Evolutionary conservation across 2,888 invertebrate genomes (phyloP), one percentile per base, ranked within the genome.

Genomic region (Poecilobothrus nobilitatus): DNA sequence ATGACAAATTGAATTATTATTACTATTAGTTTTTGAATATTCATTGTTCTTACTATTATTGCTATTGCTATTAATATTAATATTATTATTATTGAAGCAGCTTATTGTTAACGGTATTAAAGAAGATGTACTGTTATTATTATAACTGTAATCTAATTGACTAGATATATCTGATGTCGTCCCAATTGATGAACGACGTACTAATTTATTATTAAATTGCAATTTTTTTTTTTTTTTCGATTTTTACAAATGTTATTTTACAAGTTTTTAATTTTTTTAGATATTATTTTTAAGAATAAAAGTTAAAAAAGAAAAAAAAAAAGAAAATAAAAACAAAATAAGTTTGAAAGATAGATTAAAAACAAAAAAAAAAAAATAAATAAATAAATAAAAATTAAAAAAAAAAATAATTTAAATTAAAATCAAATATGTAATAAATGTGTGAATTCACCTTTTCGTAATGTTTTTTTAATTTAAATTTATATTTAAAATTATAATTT

Each of bases 101-200:
- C 53, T 53, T 53, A 53, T 53, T 53, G 53, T 53, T 53, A 53
- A 53, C n/a, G 53, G 53, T 53, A 53, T 53, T 53, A 53, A 53
- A 53, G 53, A 53, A 53, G 53, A n/a, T 53, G 53, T 53, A 53
- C 53, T 53, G 53, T 53, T 53, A 53, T n/a, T 53, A 53, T 18
- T 6, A 27, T 27, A 27, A 53, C n/a, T 53, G 18, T 53, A 18
- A 53, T 53, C 53, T 53, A 53, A 53, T 53, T 53, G 53, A 53
- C 53, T 53, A 53, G 53, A 53, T 53, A 53, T 53, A 18, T 53
- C 53, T 53, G 53, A 53, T 53, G 53, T 18, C 53, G 53, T 53
- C 53, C 12, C 53, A 53, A 18, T 53, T 53, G 53, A 53, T 53
- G 53, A 53, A 53, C 53, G 53, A 53, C 53, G 53, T 53, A 53